Percentiles rank a stretch among this genome's conserved stretches.
Conservation (phyloP, 2,888 invertebrate genomes). For the Deroplatys truncata region DNA sequence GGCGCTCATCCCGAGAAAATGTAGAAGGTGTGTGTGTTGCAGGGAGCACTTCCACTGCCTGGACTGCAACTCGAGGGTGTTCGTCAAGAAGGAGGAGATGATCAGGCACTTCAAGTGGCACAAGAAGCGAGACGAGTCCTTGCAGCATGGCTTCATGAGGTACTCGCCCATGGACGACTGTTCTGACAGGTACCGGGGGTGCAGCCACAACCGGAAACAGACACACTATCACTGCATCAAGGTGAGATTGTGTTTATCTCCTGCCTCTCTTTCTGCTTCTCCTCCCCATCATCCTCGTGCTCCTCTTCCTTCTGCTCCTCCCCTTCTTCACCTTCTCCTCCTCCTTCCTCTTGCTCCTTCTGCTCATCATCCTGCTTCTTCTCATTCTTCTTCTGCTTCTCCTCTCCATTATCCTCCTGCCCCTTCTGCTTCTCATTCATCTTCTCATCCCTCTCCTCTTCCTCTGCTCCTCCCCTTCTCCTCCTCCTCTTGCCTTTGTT, state of each 20-base stretch:
- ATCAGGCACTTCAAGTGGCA: constrained; percentile 99
- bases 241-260: constrained; percentile 50
- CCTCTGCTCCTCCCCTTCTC: neutral
- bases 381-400: too few species aligned
- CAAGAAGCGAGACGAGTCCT: constrained; percentile 94
- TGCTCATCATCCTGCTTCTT: too few species aligned
- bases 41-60: constrained; percentile 93
- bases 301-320: neutral
- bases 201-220: constrained; percentile 90
- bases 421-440: too few species aligned
- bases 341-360: neutral
- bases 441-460: neutral
- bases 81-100: constrained; percentile 98
- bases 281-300: neutral
- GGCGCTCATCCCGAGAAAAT: neutral
- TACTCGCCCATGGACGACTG: constrained; percentile 96
- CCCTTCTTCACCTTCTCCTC: too few species aligned
- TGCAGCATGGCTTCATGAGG: constrained; percentile 91
- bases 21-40: constrained; percentile 29
- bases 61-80: constrained; percentile 77
- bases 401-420: too few species aligned
- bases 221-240: constrained; percentile 98
- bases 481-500: too few species aligned
- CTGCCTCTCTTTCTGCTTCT: neutral
- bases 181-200: constrained; percentile 75